Evolutionary conservation across 2,113 vertebrate genomes (phyloP).

Genomic region (Andinoacara biseriatus): DNA sequence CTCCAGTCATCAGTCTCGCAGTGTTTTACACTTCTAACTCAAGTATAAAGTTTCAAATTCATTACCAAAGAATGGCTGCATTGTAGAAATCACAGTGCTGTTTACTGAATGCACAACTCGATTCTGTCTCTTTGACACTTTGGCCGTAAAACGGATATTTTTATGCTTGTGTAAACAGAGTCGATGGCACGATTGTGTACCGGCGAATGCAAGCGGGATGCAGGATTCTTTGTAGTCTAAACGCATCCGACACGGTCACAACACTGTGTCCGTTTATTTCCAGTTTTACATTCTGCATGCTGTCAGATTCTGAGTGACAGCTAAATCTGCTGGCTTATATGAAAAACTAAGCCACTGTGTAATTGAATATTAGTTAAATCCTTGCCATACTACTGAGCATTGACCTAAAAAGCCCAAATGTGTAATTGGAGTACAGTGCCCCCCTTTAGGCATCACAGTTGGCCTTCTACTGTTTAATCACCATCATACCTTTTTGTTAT

Average conservation of each 20-base stretch:
- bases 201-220: conserved; percentile 42
- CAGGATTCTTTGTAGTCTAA: conserved; percentile 53
- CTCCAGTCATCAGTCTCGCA: not conserved
- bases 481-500: not conserved
- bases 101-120: not conserved
- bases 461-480: conserved; percentile 30
- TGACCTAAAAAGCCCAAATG: conserved; percentile 60
- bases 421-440: conserved; percentile 54
- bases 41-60: conserved; percentile 7
- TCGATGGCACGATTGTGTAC: conserved; percentile 55
- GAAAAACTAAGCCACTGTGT: conserved; percentile 69
- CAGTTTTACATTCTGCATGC: conserved; percentile 34
- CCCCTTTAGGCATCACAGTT: conserved; percentile 36
- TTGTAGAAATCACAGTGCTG: conserved; percentile 9
- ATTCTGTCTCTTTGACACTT: conserved; percentile 37
- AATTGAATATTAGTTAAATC: conserved; percentile 77
- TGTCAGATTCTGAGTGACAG: conserved; percentile 56
- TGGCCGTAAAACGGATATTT: conserved; percentile 29
- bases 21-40: conserved; percentile 14
- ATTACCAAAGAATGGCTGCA: conserved; percentile 10
- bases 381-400: conserved; percentile 52
- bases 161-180: conserved; percentile 47
- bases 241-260: conserved; percentile 55
- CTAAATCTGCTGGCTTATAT: conserved; percentile 68
- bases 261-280: conserved; percentile 55